Percentiles rank a stretch among this genome's conserved stretches.
Evolutionary conservation across 1,140 invertebrate genomes (phyloP).

Genomic region (Hydropsyche tenuis): DNA sequence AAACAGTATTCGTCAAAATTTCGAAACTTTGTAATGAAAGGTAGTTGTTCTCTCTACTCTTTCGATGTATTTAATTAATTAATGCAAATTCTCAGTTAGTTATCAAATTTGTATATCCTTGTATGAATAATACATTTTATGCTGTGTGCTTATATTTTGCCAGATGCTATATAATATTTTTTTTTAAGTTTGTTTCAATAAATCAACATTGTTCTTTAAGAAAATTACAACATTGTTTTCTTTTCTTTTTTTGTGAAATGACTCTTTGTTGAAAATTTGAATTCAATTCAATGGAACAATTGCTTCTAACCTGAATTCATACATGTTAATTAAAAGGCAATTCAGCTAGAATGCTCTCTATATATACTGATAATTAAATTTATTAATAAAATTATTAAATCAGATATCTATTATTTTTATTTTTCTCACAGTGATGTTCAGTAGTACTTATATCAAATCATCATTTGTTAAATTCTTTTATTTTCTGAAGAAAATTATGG

Average conservation of each 20-base stretch:
- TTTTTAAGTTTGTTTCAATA: neutral
- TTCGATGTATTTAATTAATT: conserved; percentile 10
- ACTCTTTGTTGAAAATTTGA: conserved; percentile 13
- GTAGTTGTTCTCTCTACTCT: conserved; percentile 18
- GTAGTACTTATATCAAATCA: neutral
- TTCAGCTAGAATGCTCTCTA: conserved; percentile 28
- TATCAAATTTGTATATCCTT: conserved; percentile 2
- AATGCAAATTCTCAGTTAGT: conserved; percentile 7
- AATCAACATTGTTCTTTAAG: no score
- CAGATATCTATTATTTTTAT: conserved; percentile 10
- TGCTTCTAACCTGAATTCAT: conserved; percentile 27
- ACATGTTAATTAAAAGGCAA: conserved; percentile 27
- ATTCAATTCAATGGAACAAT: conserved; percentile 22
- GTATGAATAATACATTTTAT: conserved; percentile 11
- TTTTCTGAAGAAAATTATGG: neutral
- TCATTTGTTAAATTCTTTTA: neutral
- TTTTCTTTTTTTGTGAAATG: conserved; percentile 2
- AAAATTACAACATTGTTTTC: no score
- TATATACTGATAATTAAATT: conserved; percentile 29
- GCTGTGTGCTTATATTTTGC: conserved; percentile 23
- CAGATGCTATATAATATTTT: neutral
- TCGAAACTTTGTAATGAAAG: conserved; percentile 3
- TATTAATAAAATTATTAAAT: conserved; percentile 29
- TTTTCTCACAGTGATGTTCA: neutral
- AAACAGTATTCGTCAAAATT: conserved; percentile 15